These are phyloP conservation scores for Gobio gobio DNA, from an alignment of 2,113 vertebrate species.

Conservation along the genomic window DNA sequence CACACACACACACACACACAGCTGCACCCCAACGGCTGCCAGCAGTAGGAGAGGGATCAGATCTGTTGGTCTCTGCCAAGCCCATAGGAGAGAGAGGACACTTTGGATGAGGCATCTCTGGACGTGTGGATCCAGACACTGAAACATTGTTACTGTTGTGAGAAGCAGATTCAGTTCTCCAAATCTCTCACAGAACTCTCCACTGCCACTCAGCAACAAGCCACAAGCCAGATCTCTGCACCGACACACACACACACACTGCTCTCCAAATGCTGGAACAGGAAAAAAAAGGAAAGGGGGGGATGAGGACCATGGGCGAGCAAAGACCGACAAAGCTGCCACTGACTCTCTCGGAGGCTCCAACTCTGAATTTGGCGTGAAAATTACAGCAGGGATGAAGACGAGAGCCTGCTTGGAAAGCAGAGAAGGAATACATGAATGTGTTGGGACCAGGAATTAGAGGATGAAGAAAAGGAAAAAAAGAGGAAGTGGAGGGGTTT, in stretches of 20 bases:
- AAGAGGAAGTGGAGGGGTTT: background rate
- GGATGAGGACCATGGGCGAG: slow-evolving; percentile 1
- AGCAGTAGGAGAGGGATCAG: slow-evolving; percentile 18
- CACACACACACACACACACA: slow-evolving; percentile 40
- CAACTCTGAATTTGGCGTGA: slow-evolving; percentile 30
- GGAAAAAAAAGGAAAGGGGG: slow-evolving; percentile 5
- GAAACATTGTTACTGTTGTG: slow-evolving; percentile 28
- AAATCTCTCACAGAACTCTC: slow-evolving; percentile 26
- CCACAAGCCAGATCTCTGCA: slow-evolving; percentile 11
- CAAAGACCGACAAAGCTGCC: slow-evolving; percentile 14
- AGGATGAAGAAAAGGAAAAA: background rate
- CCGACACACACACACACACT: slow-evolving; percentile 5
- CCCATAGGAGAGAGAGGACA: slow-evolving; percentile 40
- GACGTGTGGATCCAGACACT: background rate
- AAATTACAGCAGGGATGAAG: slow-evolving; percentile 36
- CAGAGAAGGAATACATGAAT: slow-evolving; percentile 5
- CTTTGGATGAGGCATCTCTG: slow-evolving; percentile 9
- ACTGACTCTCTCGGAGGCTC: slow-evolving; percentile 13
- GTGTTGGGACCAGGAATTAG: background rate
- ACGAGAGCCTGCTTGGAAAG: slow-evolving; percentile 22
- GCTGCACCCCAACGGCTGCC: background rate
- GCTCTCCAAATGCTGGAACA: slow-evolving; percentile 17
- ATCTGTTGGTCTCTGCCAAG: slow-evolving; percentile 20
- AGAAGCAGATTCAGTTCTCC: background rate
- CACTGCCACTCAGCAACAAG: slow-evolving; percentile 28